Percentiles rank a stretch among this genome's conserved stretches.
Evolutionary conservation across 1,140 invertebrate genomes (phyloP).

Genomic region (Whitmania pigra): DNA sequence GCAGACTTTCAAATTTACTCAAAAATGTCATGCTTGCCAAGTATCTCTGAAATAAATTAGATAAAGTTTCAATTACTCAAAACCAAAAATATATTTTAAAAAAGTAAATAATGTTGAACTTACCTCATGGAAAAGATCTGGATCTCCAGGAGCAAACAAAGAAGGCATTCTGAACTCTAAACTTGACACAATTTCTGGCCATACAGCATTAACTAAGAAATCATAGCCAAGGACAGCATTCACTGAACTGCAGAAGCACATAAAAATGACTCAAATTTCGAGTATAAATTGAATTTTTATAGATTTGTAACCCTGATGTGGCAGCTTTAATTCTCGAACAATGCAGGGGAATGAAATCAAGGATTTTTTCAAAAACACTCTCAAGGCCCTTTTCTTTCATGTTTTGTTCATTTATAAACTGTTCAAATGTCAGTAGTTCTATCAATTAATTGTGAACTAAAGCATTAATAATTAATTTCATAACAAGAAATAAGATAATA

Average conservation of each 20-base stretch:
- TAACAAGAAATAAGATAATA: too few species aligned
- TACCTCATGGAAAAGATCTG: constrained; percentile 66
- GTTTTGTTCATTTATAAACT: not conserved
- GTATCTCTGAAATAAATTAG: constrained; percentile 51
- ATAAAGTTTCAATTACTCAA: not conserved
- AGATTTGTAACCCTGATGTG: not conserved
- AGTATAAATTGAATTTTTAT: too few species aligned
- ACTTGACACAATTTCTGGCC: constrained; percentile 64
- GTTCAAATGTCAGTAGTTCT: not conserved
- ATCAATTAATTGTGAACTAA: not conserved
- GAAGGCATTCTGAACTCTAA: constrained; percentile 61
- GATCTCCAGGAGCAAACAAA: constrained; percentile 80
- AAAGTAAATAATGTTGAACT: not conserved
- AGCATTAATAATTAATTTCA: not conserved
- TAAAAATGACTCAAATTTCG: not conserved
- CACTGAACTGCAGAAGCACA: constrained; percentile 15
- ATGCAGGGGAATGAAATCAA: not conserved
- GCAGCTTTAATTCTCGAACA: not conserved
- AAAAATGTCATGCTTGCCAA: constrained; percentile 66
- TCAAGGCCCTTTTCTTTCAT: constrained; percentile 3
- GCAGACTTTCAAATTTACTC: constrained; percentile 56
- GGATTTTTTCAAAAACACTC: not conserved
- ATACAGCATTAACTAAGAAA: constrained; percentile 75
- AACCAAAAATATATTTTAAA: not conserved
- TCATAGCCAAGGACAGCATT: constrained; percentile 59